Conservation (phyloP, 2,888 invertebrate species). For the Lymantria dispar region DNA sequence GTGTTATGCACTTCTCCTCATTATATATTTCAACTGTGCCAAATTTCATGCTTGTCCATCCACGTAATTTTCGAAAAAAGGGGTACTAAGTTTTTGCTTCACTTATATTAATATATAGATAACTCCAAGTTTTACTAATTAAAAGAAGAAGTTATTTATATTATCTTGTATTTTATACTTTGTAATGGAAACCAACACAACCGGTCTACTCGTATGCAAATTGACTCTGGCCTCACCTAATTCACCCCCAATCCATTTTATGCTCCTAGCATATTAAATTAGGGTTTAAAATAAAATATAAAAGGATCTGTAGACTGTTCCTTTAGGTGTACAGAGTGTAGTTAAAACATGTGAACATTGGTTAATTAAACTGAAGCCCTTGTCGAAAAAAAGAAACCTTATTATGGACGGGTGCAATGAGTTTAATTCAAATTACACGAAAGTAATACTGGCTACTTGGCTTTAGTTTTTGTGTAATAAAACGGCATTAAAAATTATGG, state of each 20-base stretch:
- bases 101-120: too few species aligned
- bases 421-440: conserved; percentile 34
- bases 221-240: conserved; percentile 37
- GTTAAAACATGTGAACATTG: conserved; percentile 58
- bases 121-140: too few species aligned
- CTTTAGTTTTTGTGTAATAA: too few species aligned
- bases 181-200: conserved; percentile 40
- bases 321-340: conserved; percentile 17
- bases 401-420: conserved; percentile 47
- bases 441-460: conserved; percentile 4
- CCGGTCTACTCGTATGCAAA: conserved; percentile 57
- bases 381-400: conserved; percentile 62
- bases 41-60: too few species aligned
- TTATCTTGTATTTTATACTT: not conserved
- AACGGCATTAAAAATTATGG: too few species aligned
- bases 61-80: too few species aligned
- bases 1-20: too few species aligned
- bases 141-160: too few species aligned
- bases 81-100: too few species aligned
- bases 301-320: conserved; percentile 15
- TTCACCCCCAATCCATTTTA: conserved; percentile 35
- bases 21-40: too few species aligned
- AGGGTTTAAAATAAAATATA: conserved; percentile 38
- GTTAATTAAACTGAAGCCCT: conserved; percentile 72
- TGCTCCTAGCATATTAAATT: conserved; percentile 34